A percentile compares a stretch with the other conserved stretches of the same genome.
phyloP scores from a whole-genome alignment of 64 coral and sea anemone genomes.

The Orbicella faveolata region DNA sequence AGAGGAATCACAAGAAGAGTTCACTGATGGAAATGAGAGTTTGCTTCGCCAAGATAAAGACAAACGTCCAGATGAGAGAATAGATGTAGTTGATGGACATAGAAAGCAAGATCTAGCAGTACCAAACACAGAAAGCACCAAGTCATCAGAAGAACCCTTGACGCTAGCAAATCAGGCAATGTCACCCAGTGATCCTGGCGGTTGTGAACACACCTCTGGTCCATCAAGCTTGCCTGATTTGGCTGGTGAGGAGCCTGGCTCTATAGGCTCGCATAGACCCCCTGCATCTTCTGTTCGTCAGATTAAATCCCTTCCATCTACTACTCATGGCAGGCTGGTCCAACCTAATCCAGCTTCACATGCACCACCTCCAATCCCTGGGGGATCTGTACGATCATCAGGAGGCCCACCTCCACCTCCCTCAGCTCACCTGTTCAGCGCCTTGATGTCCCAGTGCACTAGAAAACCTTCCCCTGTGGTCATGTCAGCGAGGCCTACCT shows the following conservation, averaged over 20 bases:
- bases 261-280: too few relatives aligned
- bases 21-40: too few relatives aligned
- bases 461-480: conserved; percentile 59
- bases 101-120: too few relatives aligned
- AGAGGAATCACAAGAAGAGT: neutral
- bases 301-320: neutral
- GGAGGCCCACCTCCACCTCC: conserved; percentile 81
- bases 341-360: neutral
- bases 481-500: conserved; percentile 45
- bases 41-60: neutral
- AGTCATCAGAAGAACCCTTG: too few relatives aligned
- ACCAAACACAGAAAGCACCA: too few relatives aligned
- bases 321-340: neutral
- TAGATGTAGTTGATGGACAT: neutral
- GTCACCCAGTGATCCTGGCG: neutral
- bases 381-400: neutral
- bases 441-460: conserved; percentile 73
- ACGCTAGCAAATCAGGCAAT: neutral
- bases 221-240: too few relatives aligned
- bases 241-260: too few relatives aligned
- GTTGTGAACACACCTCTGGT: too few relatives aligned
- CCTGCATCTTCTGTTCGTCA: neutral
- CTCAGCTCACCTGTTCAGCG: conserved; percentile 59
- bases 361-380: neutral
- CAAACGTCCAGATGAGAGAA: too few relatives aligned